Evolutionary conservation across 2,888 invertebrate species (phyloP).

Genomic region (Colostygia pectinataria): DNA sequence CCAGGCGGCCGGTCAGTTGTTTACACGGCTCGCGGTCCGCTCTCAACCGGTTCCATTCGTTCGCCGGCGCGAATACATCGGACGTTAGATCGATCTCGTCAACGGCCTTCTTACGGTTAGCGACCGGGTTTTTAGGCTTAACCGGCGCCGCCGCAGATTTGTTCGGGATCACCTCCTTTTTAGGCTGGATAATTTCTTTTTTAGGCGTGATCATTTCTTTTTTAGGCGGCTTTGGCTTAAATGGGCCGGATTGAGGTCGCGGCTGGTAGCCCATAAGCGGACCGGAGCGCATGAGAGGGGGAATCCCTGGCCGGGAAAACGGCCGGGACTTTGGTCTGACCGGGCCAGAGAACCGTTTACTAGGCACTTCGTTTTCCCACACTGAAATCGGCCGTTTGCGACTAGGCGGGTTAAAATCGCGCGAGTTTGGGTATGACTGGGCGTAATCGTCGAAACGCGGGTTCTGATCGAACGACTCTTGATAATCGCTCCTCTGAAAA

Average conservation of each 20-base stretch:
- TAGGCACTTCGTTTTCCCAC: conserved; percentile 43
- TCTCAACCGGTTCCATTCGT: conserved; percentile 35
- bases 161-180: conserved; percentile 37
- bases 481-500: conserved; percentile 39
- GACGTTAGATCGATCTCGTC: conserved; percentile 18
- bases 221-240: conserved; percentile 24
- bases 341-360: conserved; percentile 45
- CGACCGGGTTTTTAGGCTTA: conserved; percentile 37
- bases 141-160: conserved; percentile 31
- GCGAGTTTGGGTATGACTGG: conserved; percentile 45
- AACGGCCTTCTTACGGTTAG: conserved; percentile 40
- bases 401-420: conserved; percentile 32
- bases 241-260: conserved; percentile 10
- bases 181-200: conserved; percentile 38
- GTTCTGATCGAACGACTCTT: conserved; percentile 35
- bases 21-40: conserved; percentile 46
- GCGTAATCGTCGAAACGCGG: conserved; percentile 38
- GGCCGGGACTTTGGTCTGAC: neutral
- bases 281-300: conserved; percentile 6
- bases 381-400: conserved; percentile 47
- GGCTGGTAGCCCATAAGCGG: conserved; percentile 3
- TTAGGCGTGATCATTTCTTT: conserved; percentile 46
- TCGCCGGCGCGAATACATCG: conserved; percentile 7
- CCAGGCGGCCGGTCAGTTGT: conserved; percentile 61
- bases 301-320: neutral